These are phyloP conservation scores for Wasmannia auropunctata DNA, from an alignment of 1,140 invertebrate genomes.

Conservation along the genomic window DNA sequence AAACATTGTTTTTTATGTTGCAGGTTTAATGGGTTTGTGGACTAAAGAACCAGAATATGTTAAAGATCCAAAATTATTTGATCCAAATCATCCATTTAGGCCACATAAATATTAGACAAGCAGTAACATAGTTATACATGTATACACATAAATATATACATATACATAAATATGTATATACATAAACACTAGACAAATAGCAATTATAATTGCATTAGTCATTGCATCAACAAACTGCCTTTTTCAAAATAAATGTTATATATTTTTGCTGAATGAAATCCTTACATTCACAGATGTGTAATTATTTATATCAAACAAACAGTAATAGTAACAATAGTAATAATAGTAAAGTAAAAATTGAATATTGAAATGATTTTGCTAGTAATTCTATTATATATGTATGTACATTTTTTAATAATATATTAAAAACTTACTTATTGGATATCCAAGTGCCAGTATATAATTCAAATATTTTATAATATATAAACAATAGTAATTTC, in stretches of 20 bases:
- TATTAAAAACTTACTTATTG: too few relatives aligned
- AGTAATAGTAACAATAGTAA: neutral
- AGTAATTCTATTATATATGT: neutral
- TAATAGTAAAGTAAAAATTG: neutral
- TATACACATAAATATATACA: neutral
- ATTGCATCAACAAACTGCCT: neutral
- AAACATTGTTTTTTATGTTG: neutral
- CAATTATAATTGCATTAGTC: neutral
- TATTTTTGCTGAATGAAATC: neutral
- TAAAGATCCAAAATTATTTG: slow-evolving; percentile 39
- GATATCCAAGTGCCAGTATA: too few relatives aligned
- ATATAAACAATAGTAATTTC: too few relatives aligned
- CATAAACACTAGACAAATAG: neutral
- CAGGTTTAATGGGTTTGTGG: slow-evolving; percentile 35
- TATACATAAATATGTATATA: neutral
- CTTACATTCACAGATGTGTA: neutral
- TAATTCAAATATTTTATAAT: too few relatives aligned
- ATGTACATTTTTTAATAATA: neutral
- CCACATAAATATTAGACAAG: slow-evolving; percentile 9
- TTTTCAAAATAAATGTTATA: neutral
- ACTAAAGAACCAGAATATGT: slow-evolving; percentile 31
- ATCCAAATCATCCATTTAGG: slow-evolving; percentile 46
- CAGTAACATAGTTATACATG: neutral
- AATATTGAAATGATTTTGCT: neutral
- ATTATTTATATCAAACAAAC: neutral